Conservation (phyloP, 2,113 vertebrate genomes). For the Neoarius graeffei region DNA sequence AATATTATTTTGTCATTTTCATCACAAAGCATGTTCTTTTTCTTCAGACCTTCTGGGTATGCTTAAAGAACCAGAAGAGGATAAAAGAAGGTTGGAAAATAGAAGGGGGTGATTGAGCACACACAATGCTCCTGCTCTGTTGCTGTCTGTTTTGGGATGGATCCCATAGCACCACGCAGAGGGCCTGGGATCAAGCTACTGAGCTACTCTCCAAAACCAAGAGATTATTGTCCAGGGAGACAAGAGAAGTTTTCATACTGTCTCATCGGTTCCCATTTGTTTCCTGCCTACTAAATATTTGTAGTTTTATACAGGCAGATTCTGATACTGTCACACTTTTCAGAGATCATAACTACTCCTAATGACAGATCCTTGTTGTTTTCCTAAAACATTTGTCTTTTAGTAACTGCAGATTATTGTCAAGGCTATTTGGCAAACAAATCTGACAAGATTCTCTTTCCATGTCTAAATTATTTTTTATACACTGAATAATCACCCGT, state of each 20-base stretch:
- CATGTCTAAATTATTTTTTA: background rate
- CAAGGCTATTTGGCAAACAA: background rate
- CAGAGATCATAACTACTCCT: background rate
- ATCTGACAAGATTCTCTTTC: background rate
- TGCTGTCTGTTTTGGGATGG: conserved; percentile 33
- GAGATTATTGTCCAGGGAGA: conserved; percentile 36
- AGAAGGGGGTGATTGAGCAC: background rate
- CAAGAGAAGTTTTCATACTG: conserved; percentile 34
- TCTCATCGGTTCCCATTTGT: conserved; percentile 19
- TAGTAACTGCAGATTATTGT: background rate
- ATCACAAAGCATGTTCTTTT: background rate
- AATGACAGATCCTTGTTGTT: background rate
- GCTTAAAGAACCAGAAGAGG: background rate
- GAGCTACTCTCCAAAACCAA: conserved; percentile 20
- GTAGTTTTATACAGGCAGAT: background rate
- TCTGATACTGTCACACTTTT: conserved; percentile 4
- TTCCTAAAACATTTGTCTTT: background rate
- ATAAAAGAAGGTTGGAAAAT: background rate
- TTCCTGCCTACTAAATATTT: conserved; percentile 8
- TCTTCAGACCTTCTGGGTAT: background rate
- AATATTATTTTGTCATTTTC: conserved; percentile 14
- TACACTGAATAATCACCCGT: background rate
- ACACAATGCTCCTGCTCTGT: conserved; percentile 32
- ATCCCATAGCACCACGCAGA: conserved; percentile 37
- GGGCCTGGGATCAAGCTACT: conserved; percentile 23